A percentile compares a stretch with the other conserved stretches of the same genome.
phyloP scores from a whole-genome alignment of 2,888 invertebrate species.

The Drosophila merina region DNA sequence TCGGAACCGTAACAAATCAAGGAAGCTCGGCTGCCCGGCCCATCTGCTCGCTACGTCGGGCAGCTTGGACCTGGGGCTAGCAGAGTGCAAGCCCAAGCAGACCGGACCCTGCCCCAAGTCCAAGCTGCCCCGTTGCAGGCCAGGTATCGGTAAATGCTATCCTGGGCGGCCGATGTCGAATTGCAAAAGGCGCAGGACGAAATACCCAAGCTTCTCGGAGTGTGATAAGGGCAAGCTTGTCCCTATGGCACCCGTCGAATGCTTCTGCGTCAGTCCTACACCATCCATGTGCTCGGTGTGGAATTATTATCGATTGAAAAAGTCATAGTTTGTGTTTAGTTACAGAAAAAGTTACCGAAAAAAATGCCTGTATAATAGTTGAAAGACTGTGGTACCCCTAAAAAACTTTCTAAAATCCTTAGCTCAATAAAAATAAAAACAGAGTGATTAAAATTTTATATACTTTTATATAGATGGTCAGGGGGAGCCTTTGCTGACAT shows the following conservation, averaged over 20 bases:
- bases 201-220: conserved; percentile 67
- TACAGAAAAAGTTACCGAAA: background rate
- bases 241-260: conserved; percentile 46
- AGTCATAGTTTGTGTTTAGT: conserved; percentile 40
- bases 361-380: background rate
- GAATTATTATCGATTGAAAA: conserved; percentile 62
- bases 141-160: background rate
- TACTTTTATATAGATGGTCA: background rate
- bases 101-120: conserved; percentile 35
- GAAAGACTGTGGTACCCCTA: background rate
- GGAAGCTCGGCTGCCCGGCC: no score
- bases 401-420: background rate
- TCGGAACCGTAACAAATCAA: conserved; percentile 10
- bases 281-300: conserved; percentile 64
- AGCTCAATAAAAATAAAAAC: background rate
- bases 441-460: background rate
- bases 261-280: conserved; percentile 54
- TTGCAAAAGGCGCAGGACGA: conserved; percentile 56
- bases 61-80: conserved; percentile 21
- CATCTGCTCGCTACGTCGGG: background rate
- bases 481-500: background rate
- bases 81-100: background rate
- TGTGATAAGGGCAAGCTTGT: conserved; percentile 54
- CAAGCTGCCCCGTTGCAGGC: conserved; percentile 45
- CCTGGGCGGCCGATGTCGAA: background rate